phyloP scores from a whole-genome alignment of 2,888 invertebrate genomes.

The Phengaris arion region DNA sequence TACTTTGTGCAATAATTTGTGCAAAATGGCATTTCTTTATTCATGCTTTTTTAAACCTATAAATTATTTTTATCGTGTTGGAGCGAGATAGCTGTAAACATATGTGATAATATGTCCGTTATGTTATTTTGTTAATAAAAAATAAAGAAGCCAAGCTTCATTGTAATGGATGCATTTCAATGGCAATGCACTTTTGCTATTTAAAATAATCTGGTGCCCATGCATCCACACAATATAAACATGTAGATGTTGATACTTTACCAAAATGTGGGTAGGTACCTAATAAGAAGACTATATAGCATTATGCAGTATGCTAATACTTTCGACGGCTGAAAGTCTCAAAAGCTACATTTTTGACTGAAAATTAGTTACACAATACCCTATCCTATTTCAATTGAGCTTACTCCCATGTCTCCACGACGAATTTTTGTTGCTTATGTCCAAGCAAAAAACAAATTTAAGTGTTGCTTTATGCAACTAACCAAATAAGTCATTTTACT shows the following conservation, averaged over 20 bases:
- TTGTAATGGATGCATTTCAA: constrained; percentile 26
- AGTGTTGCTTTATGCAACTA: too few relatives aligned
- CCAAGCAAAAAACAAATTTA: too few relatives aligned
- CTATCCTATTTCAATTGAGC: too few relatives aligned
- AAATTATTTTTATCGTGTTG: constrained; percentile 72
- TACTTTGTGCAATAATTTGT: background rate
- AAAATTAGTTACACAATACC: too few relatives aligned
- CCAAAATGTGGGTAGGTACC: background rate
- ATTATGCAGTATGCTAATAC: too few relatives aligned
- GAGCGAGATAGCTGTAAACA: constrained; percentile 60
- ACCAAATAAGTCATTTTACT: too few relatives aligned
- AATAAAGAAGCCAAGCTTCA: constrained; percentile 34
- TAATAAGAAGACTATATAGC: background rate
- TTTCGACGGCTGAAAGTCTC: too few relatives aligned
- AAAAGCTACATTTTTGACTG: too few relatives aligned
- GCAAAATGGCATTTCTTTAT: background rate
- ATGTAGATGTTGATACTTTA: background rate
- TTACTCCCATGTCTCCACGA: too few relatives aligned
- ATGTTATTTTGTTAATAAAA: constrained; percentile 40
- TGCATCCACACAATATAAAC: background rate
- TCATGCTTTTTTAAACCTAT: constrained; percentile 58
- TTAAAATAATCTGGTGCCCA: background rate
- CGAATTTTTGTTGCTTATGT: too few relatives aligned
- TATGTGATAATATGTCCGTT: constrained; percentile 61
- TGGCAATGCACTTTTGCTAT: constrained; percentile 22